These are phyloP conservation scores for Agelaius tricolor DNA, from an alignment of 2,113 vertebrate genomes.

Conservation along the genomic window DNA sequence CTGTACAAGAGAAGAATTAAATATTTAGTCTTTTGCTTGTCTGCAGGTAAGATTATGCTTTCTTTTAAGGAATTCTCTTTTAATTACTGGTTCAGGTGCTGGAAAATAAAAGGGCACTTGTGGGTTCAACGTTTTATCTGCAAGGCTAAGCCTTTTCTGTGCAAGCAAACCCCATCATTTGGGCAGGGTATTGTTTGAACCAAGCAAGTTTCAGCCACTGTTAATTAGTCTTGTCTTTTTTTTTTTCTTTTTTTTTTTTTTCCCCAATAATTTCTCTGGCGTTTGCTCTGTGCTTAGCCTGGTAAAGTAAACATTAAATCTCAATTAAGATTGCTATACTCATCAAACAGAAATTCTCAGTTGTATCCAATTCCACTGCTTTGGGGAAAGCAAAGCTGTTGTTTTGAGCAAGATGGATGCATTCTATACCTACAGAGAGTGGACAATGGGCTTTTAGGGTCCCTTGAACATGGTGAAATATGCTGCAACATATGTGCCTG, in stretches of 20 bases:
- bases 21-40: background rate
- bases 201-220: slow-evolving; percentile 18
- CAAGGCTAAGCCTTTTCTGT: slow-evolving; percentile 40
- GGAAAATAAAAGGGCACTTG: background rate
- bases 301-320: slow-evolving; percentile 57
- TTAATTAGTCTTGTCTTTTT: slow-evolving; percentile 39
- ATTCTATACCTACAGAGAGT: background rate
- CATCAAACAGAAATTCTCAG: background rate
- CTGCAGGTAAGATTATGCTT: background rate
- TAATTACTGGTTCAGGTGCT: slow-evolving; percentile 1
- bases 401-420: background rate
- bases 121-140: slow-evolving; percentile 55
- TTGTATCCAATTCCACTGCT: background rate
- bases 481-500: background rate
- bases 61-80: slow-evolving; percentile 24
- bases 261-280: background rate
- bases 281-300: slow-evolving; percentile 36
- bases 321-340: slow-evolving; percentile 49
- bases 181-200: slow-evolving; percentile 37
- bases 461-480: background rate
- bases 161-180: slow-evolving; percentile 22
- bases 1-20: background rate
- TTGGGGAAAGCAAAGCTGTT: background rate
- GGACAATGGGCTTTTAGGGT: background rate
- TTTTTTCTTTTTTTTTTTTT: background rate